A percentile compares a stretch with the other conserved stretches of the same genome.
phyloP scores from a whole-genome alignment of 2,888 invertebrate genomes.

The Endotricha flammealis region DNA sequence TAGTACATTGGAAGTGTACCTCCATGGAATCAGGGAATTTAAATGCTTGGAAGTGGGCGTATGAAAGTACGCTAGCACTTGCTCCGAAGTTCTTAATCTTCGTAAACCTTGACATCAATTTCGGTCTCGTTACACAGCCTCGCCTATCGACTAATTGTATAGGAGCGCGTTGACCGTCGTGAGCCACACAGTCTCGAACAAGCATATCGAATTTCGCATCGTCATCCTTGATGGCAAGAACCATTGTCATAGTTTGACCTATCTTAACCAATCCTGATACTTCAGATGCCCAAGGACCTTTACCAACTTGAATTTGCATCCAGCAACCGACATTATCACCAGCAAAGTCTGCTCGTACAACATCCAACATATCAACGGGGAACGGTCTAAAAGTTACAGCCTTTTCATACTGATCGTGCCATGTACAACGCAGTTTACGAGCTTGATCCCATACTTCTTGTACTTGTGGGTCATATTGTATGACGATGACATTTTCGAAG shows the following conservation, averaged over 20 bases:
- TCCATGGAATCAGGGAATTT: constrained; percentile 98
- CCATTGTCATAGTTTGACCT: constrained; percentile 98
- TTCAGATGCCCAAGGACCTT: constrained; percentile 97
- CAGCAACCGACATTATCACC: constrained; percentile 97
- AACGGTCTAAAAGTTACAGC: constrained; percentile 96
- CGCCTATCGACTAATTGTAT: constrained; percentile 95
- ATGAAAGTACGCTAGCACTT: constrained; percentile 93
- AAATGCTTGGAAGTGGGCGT: constrained; percentile 96
- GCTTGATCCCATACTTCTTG: constrained; percentile 98
- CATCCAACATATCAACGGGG: constrained; percentile 96
- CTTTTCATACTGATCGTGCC: constrained; percentile 97
- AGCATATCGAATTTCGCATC: constrained; percentile 97
- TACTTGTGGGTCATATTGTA: constrained; percentile 95
- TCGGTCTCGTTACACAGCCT: constrained; percentile 94
- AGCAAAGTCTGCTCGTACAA: constrained; percentile 95
- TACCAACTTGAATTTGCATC: constrained; percentile 98
- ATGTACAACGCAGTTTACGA: constrained; percentile 92
- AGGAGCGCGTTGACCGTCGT: constrained; percentile 95
- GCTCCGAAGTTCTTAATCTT: constrained; percentile 97
- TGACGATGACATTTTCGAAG: constrained; percentile 95
- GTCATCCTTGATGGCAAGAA: constrained; percentile 95
- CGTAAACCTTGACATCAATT: constrained; percentile 94
- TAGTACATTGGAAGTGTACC: constrained; percentile 96
- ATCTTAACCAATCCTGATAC: constrained; percentile 96
- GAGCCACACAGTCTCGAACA: constrained; percentile 95